Percentiles rank a stretch among this genome's conserved stretches.
These are phyloP conservation scores for Takifugu flavidus DNA, from an alignment of 2,113 vertebrate species.

Conservation along the genomic window DNA sequence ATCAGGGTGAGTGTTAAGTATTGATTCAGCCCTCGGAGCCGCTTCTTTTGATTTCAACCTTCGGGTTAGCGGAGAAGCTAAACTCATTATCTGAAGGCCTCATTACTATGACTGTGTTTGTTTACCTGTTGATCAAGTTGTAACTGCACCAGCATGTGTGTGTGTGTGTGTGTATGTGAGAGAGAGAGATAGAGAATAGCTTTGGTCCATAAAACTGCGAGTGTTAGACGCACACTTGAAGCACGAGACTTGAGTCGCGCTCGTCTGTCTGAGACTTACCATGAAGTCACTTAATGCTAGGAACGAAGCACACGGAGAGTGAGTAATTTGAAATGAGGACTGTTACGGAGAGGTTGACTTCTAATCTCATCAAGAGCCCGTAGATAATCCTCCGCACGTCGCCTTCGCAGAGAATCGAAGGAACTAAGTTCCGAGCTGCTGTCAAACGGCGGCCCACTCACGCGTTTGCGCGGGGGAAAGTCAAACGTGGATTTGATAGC, in stretches of 20 bases:
- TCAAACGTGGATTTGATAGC: conserved; percentile 1
- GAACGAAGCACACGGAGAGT: conserved; percentile 52
- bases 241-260: conserved; percentile 28
- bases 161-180: too few species aligned
- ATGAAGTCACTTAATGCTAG: conserved; percentile 59
- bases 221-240: conserved; percentile 45
- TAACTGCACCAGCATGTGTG: not conserved
- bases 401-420: conserved; percentile 56
- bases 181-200: not conserved
- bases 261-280: conserved; percentile 60
- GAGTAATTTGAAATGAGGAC: conserved; percentile 58
- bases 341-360: conserved; percentile 59
- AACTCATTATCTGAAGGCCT: conserved; percentile 62
- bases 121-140: conserved; percentile 34
- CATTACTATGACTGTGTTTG: conserved; percentile 49
- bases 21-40: conserved; percentile 59
- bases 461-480: conserved; percentile 18
- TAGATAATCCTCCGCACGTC: conserved; percentile 63
- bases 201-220: conserved; percentile 32
- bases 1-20: conserved; percentile 73
- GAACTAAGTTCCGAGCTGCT: conserved; percentile 42
- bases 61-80: conserved; percentile 62
- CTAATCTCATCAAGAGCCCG: conserved; percentile 67
- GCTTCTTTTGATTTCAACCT: conserved; percentile 61
- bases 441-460: conserved; percentile 35